A percentile compares a stretch with the other conserved stretches of the same genome.
These are phyloP conservation scores for Thyatira batis DNA, from an alignment of 2,888 invertebrate genomes.

Conservation along the genomic window DNA sequence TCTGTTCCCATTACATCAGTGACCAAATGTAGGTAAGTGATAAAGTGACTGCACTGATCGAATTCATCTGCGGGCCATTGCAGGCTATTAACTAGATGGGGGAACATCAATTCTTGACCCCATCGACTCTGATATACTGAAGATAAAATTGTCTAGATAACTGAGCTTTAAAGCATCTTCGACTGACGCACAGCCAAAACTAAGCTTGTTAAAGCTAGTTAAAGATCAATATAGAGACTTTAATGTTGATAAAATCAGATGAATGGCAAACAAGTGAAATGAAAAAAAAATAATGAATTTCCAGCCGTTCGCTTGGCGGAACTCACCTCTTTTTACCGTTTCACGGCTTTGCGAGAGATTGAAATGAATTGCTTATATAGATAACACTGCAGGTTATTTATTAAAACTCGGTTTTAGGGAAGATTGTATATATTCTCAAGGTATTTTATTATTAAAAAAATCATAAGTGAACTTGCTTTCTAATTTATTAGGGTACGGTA, in stretches of 20 bases:
- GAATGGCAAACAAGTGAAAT: neutral
- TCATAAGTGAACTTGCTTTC: too few relatives aligned
- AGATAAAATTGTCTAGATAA: neutral
- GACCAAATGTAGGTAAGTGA: neutral
- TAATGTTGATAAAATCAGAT: neutral
- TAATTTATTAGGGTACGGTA: too few relatives aligned
- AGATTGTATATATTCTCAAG: neutral
- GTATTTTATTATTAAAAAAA: neutral
- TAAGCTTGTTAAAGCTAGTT: neutral
- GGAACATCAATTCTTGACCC: neutral
- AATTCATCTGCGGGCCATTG: neutral
- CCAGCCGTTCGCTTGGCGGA: neutral
- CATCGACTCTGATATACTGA: neutral
- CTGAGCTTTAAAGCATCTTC: neutral
- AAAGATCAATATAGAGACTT: too few relatives aligned
- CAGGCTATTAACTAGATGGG: neutral
- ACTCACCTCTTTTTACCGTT: neutral
- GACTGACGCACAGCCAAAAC: neutral
- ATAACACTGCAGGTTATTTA: neutral
- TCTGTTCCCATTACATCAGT: too few relatives aligned
- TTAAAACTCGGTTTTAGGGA: neutral
- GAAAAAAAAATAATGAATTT: neutral
- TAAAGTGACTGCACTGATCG: neutral
- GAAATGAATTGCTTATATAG: neutral
- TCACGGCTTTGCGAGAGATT: neutral